Percentiles rank a stretch among this genome's conserved stretches.
phyloP scores from a whole-genome alignment of 30 jellyfish, hydroid and myxozoan genomes.

The Mastigias papua region DNA sequence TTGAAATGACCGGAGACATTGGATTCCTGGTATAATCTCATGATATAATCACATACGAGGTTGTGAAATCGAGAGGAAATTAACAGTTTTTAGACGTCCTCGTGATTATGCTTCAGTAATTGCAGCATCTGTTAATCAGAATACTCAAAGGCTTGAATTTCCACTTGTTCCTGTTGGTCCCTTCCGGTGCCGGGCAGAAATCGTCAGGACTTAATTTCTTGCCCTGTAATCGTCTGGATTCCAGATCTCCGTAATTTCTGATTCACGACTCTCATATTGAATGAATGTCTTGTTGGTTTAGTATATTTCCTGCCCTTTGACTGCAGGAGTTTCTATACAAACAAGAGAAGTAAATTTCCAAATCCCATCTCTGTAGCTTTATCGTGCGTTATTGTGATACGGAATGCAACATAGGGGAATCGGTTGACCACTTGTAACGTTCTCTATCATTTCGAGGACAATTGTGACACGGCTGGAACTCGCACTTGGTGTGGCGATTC shows the following conservation, averaged over 20 bases:
- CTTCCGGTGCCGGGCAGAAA: not conserved
- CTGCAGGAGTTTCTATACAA: conserved; percentile 29
- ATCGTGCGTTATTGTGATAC: conserved; percentile 1
- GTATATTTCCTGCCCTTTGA: conserved; percentile 44
- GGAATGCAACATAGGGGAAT: conserved; percentile 15
- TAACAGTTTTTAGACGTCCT: not conserved
- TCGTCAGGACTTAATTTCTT: conserved; percentile 2
- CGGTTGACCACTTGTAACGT: not conserved
- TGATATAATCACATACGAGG: not conserved
- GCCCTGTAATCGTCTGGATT: conserved; percentile 16
- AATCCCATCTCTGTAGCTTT: conserved; percentile 7
- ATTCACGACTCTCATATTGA: conserved; percentile 27
- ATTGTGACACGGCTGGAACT: not conserved
- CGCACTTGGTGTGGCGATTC: too few relatives aligned
- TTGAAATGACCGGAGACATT: not conserved
- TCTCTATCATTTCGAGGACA: not conserved
- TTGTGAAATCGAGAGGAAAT: not conserved
- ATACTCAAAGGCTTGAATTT: not conserved
- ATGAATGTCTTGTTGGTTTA: conserved; percentile 43
- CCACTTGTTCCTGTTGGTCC: not conserved
- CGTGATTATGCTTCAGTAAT: not conserved
- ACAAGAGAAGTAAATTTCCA: conserved; percentile 12
- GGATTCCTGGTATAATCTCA: not conserved
- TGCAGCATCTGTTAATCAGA: not conserved
- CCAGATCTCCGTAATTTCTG: not conserved